Evolutionary conservation across 2,113 vertebrate species (phyloP), one percentile per base, ranked within the genome.

Genomic region (Ginglymostoma cirratum): DNA sequence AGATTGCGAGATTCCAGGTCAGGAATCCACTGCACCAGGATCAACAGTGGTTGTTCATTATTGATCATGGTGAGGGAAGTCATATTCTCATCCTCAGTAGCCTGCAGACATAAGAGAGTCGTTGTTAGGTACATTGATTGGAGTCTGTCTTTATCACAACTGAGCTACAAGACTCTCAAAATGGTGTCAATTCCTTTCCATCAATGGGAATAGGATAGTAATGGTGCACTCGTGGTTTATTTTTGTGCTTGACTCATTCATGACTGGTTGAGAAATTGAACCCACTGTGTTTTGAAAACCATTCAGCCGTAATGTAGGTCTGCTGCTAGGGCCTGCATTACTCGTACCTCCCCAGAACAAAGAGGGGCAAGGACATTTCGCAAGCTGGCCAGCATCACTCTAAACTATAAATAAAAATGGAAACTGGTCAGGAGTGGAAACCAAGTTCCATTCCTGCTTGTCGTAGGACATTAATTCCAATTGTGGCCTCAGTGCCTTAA

Each of bases 11-110:
- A 98, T 0, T 96, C 90, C 96, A 99, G 97, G 0, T 97, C 97
- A 0, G 99, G 99, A 34, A 99, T 97, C 99, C 99, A 99, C 96
- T 98, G 97, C 96, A 98, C 97, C 52, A 99, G 98, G 76, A 99
- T 97, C 96, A 99, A 97, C 96, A 99, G 96, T 0, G 99, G 98
- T 96, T 99, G 99, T 96, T 99, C 99, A 0, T 99, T 99, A 96
- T 97, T 97, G 96, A 99, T 98, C 34, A 98, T 98, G 0, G 97
- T 98, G 0, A 97, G 97, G 0, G 98, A 98, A 76, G 97, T 96
- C 7, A 97, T 96, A 70, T 96, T 97, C 96, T 99, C 98, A 96
- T 99, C 98, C 93, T 99, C 99, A 96, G 99, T 98, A 0, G 99
- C 99, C 99, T 99, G 97, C 0, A 0, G 38, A 42, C 30, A 67